phyloP scores from a whole-genome alignment of 2,797 vertebrate species.

The Myripristis jacobus region DNA sequence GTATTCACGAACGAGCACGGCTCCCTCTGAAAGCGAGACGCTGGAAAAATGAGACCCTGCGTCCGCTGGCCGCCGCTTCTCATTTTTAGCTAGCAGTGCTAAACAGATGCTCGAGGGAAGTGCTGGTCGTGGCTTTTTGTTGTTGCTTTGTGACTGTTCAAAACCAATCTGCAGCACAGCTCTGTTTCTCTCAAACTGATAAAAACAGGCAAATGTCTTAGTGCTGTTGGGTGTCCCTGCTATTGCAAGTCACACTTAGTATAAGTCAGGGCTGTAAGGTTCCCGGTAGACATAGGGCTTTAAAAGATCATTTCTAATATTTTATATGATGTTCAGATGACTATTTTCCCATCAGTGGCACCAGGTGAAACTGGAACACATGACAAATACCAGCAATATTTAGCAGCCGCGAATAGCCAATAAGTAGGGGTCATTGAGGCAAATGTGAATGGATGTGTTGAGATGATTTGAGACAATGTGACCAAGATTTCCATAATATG shows the following conservation, averaged over 20 bases:
- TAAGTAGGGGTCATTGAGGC: constrained; percentile 13
- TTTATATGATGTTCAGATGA: constrained; percentile 29
- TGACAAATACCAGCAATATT: constrained; percentile 8
- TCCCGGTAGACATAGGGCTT: constrained; percentile 24
- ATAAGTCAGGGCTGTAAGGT: constrained; percentile 12
- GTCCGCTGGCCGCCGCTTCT: constrained; percentile 12
- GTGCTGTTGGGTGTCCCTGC: constrained; percentile 59
- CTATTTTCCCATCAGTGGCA: constrained; percentile 24
- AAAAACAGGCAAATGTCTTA: constrained; percentile 47
- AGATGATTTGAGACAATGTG: no score
- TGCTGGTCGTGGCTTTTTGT: constrained; percentile 42
- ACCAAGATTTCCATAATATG: no score
- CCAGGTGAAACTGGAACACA: constrained; percentile 15
- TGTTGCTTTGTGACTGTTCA: constrained; percentile 49
- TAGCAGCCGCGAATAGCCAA: constrained; percentile 11
- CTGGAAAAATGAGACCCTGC: constrained; percentile 26
- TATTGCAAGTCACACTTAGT: constrained; percentile 50
- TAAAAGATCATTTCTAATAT: constrained; percentile 22
- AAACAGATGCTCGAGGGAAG: constrained; percentile 53
- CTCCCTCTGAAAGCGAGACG: constrained; percentile 3
- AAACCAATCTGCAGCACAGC: constrained; percentile 50
- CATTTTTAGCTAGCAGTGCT: constrained; percentile 29
- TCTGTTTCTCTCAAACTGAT: constrained; percentile 52
- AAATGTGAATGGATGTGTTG: constrained; percentile 5
- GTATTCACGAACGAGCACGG: neutral